Evolutionary conservation across 2,113 vertebrate species (phyloP), one percentile per base, ranked within the genome.

Genomic region (Zosterops pallidus): DNA sequence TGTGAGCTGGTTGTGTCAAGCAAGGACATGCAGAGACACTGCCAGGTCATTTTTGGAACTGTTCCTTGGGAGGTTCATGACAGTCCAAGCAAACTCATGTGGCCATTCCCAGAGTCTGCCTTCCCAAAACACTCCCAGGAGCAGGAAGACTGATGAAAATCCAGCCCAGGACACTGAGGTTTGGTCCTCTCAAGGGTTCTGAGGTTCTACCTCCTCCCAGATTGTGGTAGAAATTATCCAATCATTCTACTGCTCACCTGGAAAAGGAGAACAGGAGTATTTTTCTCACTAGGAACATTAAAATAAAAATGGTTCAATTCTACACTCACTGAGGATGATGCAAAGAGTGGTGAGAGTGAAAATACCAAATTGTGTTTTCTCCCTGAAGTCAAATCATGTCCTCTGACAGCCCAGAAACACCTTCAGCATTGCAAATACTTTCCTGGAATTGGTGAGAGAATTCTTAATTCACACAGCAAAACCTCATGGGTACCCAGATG

Each of bases 41-140:
- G 95, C 95, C 94, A 96, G 96, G 90, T 95, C 94, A 78, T 93
- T 96, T 96, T 95, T 96, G 95, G 96, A 95, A 96, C 93, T 92
- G 94, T 90, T 96, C 83, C 91, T 96, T 82, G 53, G 44, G 88
- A 88, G 84, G 59, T 81, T 80, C 87, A 67, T n/a, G 68, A 80
- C 29, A 86, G 65, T 49, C 78, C 77, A 79, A 85, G 92, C 56
- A 53, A 86, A 76, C 28, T 87, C 56, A 64, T 37, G 37, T 41
- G 44, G 47, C 11, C 46, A 9, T 64, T 41, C 89, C 89, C 80
- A 92, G 72, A 55, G 72, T 20, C 41, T 70, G 86, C 80, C 77
- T 84, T 75, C 62, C 41, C 86, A 82, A 50, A 86, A 37, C 57
- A 91, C 39, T 91, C 81, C 57, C 78, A 89, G 74, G 24, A 53